Conservation (phyloP, 2,797 vertebrate species). For the Danio aesculapii region DNA sequence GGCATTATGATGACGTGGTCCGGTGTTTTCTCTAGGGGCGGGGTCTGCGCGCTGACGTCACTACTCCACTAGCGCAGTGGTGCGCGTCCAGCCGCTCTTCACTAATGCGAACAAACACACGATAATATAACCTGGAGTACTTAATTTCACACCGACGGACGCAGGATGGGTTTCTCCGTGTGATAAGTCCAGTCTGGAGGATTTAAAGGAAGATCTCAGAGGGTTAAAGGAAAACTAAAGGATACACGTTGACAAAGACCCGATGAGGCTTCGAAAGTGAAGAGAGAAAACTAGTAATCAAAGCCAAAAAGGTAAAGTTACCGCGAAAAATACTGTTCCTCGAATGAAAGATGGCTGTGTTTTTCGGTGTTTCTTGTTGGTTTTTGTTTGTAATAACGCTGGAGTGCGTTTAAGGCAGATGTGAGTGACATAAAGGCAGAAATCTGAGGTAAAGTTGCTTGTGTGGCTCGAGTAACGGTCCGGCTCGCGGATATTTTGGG, state of each 20-base stretch:
- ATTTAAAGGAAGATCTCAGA: neutral
- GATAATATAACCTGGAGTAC: neutral
- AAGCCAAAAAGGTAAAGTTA: slow-evolving; percentile 38
- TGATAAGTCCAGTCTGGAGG: neutral
- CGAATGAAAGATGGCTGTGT: neutral
- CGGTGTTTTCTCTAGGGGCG: slow-evolving; percentile 29
- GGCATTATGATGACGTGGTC: neutral
- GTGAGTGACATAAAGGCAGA: neutral
- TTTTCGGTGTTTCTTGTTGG: neutral
- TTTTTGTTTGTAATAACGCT: neutral
- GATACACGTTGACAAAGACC: slow-evolving; percentile 43
- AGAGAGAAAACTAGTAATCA: slow-evolving; percentile 16
- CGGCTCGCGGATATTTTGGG: neutral
- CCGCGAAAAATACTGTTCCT: neutral
- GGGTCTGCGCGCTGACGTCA: slow-evolving; percentile 29
- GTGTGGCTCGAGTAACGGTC: slow-evolving; percentile 18
- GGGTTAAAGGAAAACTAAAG: neutral
- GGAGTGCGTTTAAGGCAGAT: neutral
- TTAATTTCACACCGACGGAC: neutral
- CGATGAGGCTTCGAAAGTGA: slow-evolving; percentile 46
- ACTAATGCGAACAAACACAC: neutral
- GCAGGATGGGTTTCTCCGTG: slow-evolving; percentile 4
- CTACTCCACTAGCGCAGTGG: neutral
- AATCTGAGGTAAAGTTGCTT: slow-evolving; percentile 5
- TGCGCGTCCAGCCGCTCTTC: neutral